Conservation (phyloP, 1,140 invertebrate genomes). For the Mercenaria mercenaria region DNA sequence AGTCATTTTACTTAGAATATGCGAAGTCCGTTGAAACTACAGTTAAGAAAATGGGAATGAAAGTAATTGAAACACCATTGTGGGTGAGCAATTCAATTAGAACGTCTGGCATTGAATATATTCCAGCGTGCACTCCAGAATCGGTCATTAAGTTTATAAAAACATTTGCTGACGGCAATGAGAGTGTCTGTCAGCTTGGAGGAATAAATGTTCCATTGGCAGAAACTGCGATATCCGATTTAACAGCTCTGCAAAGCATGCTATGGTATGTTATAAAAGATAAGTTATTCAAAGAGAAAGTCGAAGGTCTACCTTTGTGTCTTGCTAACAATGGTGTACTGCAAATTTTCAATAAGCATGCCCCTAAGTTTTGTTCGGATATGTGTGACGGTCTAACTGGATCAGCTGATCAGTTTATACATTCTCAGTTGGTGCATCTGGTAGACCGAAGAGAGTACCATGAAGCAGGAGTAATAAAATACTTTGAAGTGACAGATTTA, state of each 20-base stretch:
- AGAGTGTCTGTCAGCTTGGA: slow-evolving; percentile 17
- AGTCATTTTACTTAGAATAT: not conserved
- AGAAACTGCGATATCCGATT: not conserved
- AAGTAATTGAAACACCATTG: slow-evolving; percentile 55
- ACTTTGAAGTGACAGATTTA: not conserved
- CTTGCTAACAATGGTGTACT: not conserved
- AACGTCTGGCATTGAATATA: not conserved
- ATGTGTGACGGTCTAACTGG: not conserved
- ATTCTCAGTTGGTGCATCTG: not conserved
- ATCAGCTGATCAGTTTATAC: not conserved
- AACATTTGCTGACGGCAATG: not conserved
- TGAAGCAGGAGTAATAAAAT: not conserved
- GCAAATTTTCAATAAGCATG: not conserved
- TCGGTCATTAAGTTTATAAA: slow-evolving; percentile 47
- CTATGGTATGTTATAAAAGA: no score
- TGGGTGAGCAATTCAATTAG: slow-evolving; percentile 5
- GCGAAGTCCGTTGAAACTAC: not conserved
- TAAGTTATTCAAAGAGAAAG: not conserved
- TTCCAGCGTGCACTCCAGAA: slow-evolving; percentile 2
- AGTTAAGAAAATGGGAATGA: slow-evolving; percentile 61
- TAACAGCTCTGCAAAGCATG: not conserved
- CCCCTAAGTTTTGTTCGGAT: not conserved
- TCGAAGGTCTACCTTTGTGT: not conserved
- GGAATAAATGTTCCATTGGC: slow-evolving; percentile 8
- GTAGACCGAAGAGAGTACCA: not conserved